Evolutionary conservation across 2,888 invertebrate species (phyloP).

Genomic region (Zhengitettix transpicula): DNA sequence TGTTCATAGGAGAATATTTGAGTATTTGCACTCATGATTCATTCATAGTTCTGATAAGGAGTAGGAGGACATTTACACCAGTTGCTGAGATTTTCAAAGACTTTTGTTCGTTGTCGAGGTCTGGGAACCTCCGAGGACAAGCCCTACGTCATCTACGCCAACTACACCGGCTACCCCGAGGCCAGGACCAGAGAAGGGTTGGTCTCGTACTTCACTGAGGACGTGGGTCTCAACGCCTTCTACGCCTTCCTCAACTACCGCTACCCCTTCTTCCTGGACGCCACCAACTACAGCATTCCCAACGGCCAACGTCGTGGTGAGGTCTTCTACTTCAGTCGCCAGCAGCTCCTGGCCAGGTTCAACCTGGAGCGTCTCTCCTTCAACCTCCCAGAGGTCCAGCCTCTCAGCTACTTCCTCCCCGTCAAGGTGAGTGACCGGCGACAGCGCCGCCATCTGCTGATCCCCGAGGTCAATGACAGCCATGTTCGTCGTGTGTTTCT

Average conservation of each 20-base stretch:
- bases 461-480: too few relatives aligned
- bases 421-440: background rate
- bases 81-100: too few relatives aligned
- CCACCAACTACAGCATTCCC: constrained; percentile 24
- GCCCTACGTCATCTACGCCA: constrained; percentile 7
- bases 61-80: too few relatives aligned
- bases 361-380: constrained; percentile 58
- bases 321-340: constrained; percentile 38
- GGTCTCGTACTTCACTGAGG: constrained; percentile 51
- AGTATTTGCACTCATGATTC: too few relatives aligned
- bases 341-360: constrained; percentile 51
- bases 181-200: constrained; percentile 5
- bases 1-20: too few relatives aligned
- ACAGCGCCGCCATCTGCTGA: too few relatives aligned
- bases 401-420: constrained; percentile 31
- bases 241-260: constrained; percentile 46
- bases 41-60: too few relatives aligned
- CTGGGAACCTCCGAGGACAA: background rate
- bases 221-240: constrained; percentile 47
- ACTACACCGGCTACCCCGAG: constrained; percentile 9
- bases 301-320: constrained; percentile 26
- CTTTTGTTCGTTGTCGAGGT: too few relatives aligned
- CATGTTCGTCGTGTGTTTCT: background rate
- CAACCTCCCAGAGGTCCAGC: constrained; percentile 45
- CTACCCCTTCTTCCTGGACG: constrained; percentile 45